Base-by-base conservation (phyloP, 1,140 invertebrate species). In the Drosophila lini region DNA sequence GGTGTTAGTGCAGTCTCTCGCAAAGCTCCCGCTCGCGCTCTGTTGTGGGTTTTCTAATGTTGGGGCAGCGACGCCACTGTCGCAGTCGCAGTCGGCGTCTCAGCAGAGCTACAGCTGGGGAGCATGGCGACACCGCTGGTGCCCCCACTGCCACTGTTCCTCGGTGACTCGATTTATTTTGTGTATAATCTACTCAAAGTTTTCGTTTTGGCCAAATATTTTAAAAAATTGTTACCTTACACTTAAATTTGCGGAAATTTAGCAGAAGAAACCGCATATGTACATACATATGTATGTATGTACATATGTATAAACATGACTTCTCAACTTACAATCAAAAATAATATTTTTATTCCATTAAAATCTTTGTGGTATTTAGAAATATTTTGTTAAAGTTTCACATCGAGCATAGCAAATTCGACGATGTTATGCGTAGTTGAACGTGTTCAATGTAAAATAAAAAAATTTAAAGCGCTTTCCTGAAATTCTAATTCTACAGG, bases 1-100 rank as follows among this genome's bases (percentile, higher is more conserved):
- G 25, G 84, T 89, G 70, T 80, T 89, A 62, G 80, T 89, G 84
- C 70, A 89, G 80, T 84, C 81, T 75, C 67, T 48, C 40, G 13
- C 52, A 88, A 82, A 80, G 73, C 48, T 70, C 38, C 16, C 60
- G 42, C 63, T 60, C 22, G 22, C 44, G 64, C 73, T 88, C 64
- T 74, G 76, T 80, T 80, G 76, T 82, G 60, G 42, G 42, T 74
- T 78, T 80, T 83, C 84, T 82, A 88, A 77, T 76, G 57, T 73
- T 81, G 59, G 57, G 52, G 69, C 76, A 65, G 67, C 64, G 31
- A 61, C 61, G 42, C 57, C 59, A 42, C 62, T 34, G 32, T n/a
- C 48, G 36, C 36, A 15, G 44, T 57, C 53, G 50, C 47, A 5
- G 44, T 42, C 61, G 52, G 40, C 52, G 50, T 22, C 65, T 45